phyloP scores from a whole-genome alignment of 2,797 vertebrate species.

The Ctenosaura bakeri region DNA sequence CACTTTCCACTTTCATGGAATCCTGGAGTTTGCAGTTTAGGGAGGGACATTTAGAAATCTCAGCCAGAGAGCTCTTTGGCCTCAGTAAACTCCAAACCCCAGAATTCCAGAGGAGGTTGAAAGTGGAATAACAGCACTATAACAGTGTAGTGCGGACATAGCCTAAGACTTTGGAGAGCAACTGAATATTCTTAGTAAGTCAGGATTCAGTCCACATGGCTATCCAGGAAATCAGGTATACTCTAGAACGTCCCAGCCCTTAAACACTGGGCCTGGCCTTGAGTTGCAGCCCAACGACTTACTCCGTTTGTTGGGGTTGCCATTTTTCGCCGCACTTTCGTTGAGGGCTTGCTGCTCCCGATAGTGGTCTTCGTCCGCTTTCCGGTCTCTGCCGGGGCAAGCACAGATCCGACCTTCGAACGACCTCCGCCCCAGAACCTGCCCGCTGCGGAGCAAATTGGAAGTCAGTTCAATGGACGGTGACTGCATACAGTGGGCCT shows the following conservation, averaged over 20 bases:
- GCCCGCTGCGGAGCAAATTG: constrained; percentile 83
- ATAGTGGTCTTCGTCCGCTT: constrained; percentile 96
- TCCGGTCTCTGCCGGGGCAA: constrained; percentile 95
- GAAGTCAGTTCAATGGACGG: rapidly evolving
- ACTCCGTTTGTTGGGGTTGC: constrained; percentile 92
- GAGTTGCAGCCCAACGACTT: constrained; percentile 67
- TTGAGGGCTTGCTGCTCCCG: constrained; percentile 95
- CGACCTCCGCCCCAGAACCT: constrained; percentile 94
- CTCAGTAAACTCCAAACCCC: too few relatives aligned
- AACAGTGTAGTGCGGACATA: too few relatives aligned
- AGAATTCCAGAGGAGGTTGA: too few relatives aligned
- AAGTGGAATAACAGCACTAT: too few relatives aligned
- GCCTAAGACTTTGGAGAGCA: too few relatives aligned
- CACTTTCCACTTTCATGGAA: too few relatives aligned
- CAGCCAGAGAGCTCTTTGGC: too few relatives aligned
- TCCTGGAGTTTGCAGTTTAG: too few relatives aligned
- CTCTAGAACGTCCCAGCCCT: not conserved
- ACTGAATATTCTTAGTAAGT: too few relatives aligned
- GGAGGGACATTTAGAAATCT: too few relatives aligned
- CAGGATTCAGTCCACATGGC: not conserved
- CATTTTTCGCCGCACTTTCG: constrained; percentile 89
- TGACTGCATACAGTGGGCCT: too few relatives aligned
- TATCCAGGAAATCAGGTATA: not conserved
- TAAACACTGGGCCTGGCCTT: not conserved
- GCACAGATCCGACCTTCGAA: constrained; percentile 98